Percentiles rank a stretch among this genome's conserved stretches.
phyloP scores from a whole-genome alignment of 2,797 vertebrate species.

The Avahi laniger region DNA sequence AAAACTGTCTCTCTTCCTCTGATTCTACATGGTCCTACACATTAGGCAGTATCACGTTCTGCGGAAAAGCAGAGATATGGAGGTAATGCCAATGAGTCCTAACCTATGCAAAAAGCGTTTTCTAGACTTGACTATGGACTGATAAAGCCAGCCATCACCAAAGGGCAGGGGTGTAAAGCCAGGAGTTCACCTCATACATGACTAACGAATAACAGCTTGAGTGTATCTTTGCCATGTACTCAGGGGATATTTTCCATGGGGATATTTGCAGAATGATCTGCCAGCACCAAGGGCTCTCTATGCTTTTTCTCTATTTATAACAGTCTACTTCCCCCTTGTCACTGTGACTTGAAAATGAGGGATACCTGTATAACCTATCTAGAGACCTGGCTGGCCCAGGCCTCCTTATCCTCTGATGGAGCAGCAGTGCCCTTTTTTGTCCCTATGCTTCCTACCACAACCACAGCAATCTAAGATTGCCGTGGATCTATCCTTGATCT shows the following conservation, averaged over 20 bases:
- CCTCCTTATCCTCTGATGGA: neutral
- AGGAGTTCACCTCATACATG: neutral
- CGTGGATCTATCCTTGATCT: constrained; percentile 4
- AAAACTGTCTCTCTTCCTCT: neutral
- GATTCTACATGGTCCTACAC: neutral
- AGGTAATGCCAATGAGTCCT: neutral
- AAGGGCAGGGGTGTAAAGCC: neutral
- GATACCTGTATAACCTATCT: neutral
- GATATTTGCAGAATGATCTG: neutral
- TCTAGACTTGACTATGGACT: neutral
- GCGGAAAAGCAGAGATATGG: constrained; percentile 18
- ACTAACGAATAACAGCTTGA: neutral
- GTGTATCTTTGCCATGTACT: neutral
- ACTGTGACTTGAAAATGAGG: neutral
- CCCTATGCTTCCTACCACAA: neutral
- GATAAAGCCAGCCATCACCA: neutral
- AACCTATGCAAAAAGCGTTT: neutral
- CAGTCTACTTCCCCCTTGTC: neutral
- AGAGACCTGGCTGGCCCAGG: neutral
- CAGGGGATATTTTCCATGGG: neutral
- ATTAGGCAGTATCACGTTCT: neutral
- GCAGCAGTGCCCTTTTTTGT: neutral
- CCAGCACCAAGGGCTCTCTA: neutral
- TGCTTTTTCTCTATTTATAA: neutral
- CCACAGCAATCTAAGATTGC: neutral